Conservation (phyloP, 1,140 invertebrate species). For the Piezodorus guildinii region DNA sequence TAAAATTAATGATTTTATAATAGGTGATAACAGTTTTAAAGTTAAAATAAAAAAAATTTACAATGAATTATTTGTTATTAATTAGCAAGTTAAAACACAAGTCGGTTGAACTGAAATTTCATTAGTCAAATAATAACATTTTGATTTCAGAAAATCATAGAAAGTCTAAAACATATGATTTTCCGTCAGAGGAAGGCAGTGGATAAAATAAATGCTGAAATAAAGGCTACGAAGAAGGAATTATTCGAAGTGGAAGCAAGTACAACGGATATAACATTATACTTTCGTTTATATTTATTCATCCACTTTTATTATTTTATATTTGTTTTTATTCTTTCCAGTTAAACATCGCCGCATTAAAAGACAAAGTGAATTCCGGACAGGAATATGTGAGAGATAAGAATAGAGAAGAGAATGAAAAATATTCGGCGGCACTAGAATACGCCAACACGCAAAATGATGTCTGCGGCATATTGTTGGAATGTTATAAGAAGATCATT, state of each 20-base stretch:
- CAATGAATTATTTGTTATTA: too few relatives aligned
- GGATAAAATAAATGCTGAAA: neutral
- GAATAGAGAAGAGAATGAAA: neutral
- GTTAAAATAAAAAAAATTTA: too few relatives aligned
- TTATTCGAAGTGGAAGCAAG: conserved; percentile 3
- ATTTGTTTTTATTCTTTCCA: neutral
- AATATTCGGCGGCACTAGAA: neutral
- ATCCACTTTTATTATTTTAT: neutral
- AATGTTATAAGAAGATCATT: neutral
- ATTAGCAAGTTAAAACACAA: too few relatives aligned
- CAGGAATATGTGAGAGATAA: neutral
- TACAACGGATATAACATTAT: neutral
- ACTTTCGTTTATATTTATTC: neutral
- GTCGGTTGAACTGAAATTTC: too few relatives aligned
- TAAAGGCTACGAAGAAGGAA: neutral
- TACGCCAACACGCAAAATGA: conserved; percentile 7
- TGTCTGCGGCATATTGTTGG: neutral
- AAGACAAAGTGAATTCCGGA: neutral
- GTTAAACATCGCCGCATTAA: neutral
- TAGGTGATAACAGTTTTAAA: too few relatives aligned
- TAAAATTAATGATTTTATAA: too few relatives aligned
- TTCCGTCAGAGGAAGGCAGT: neutral
- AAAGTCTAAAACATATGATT: conserved; percentile 6
- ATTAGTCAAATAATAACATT: too few relatives aligned
- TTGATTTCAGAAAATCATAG: neutral